Conservation (phyloP, 2,888 invertebrate species). For the Andrena trimmerana region DNA sequence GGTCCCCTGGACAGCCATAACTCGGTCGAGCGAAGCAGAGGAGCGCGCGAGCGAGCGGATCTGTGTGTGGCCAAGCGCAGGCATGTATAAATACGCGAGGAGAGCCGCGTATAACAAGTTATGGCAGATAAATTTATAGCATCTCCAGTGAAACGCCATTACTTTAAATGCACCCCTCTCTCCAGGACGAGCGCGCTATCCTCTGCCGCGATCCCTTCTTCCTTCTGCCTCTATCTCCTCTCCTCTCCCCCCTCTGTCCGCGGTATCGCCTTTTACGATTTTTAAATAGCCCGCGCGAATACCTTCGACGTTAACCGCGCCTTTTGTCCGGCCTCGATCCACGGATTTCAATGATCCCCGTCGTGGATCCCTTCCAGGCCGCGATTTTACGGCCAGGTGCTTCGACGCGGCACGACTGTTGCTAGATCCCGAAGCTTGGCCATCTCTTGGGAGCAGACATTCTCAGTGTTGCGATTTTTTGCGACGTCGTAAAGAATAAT, state of each 20-base stretch:
- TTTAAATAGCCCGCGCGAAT: conserved; percentile 80
- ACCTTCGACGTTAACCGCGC: conserved; percentile 63
- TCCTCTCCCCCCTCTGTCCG: conserved; percentile 10
- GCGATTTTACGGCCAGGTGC: conserved; percentile 54
- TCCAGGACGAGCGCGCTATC: conserved; percentile 56
- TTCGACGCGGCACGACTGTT: conserved; percentile 34
- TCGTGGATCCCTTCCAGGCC: conserved; percentile 29
- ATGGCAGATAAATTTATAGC: conserved; percentile 86
- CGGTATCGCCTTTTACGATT: conserved; percentile 84
- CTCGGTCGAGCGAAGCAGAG: conserved; percentile 66
- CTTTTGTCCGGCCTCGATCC: conserved; percentile 65
- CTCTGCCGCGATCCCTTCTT: conserved; percentile 61
- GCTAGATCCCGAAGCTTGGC: conserved; percentile 13
- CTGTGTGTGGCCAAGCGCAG: conserved; percentile 82
- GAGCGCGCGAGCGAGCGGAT: conserved; percentile 63
- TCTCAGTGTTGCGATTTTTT: conserved; percentile 37
- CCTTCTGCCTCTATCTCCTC: conserved; percentile 48
- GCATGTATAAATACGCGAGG: conserved; percentile 85
- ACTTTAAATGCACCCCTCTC: conserved; percentile 79
- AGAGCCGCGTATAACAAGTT: conserved; percentile 85
- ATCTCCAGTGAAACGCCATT: conserved; percentile 85
- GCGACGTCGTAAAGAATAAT: conserved; percentile 48
- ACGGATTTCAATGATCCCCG: conserved; percentile 58
- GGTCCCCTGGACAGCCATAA: conserved; percentile 62
- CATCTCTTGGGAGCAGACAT: conserved; percentile 19